These are phyloP conservation scores for Ivindomyrus marchei DNA, from an alignment of 2,113 vertebrate species.

Conservation along the genomic window DNA sequence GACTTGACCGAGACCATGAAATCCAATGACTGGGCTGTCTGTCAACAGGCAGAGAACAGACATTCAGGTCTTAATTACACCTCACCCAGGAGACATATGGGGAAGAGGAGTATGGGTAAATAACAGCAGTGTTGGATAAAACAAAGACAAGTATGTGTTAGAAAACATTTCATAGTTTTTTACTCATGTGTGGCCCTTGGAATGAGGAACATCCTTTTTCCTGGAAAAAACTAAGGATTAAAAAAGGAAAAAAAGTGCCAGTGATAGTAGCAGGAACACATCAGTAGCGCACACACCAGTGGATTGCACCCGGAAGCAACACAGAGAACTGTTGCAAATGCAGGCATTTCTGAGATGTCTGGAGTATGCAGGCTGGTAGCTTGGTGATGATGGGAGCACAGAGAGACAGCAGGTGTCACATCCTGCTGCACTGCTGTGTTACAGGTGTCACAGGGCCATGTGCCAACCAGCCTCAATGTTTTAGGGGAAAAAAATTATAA, in stretches of 20 bases:
- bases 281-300: not conserved
- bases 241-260: not conserved
- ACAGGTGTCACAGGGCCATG: not conserved
- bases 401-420: not conserved
- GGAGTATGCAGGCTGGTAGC: too few relatives aligned
- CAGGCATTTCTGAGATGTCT: too few relatives aligned
- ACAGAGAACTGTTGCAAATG: not conserved
- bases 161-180: not conserved
- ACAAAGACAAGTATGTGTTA: not conserved
- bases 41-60: not conserved
- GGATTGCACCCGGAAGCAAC: not conserved
- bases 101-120: not conserved
- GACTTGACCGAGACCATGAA: not conserved
- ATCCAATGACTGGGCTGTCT: not conserved
- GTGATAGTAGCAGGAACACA: not conserved
- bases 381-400: too few relatives aligned
- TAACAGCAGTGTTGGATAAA: too few relatives aligned
- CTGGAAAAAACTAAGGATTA: not conserved
- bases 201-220: not conserved
- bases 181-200: not conserved
- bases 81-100: not conserved
- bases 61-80: constrained; percentile 16
- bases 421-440: not conserved
- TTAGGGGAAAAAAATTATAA: not conserved
- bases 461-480: not conserved